phyloP scores from a whole-genome alignment of 2,888 invertebrate genomes.

The Drosophila mercatorum region DNA sequence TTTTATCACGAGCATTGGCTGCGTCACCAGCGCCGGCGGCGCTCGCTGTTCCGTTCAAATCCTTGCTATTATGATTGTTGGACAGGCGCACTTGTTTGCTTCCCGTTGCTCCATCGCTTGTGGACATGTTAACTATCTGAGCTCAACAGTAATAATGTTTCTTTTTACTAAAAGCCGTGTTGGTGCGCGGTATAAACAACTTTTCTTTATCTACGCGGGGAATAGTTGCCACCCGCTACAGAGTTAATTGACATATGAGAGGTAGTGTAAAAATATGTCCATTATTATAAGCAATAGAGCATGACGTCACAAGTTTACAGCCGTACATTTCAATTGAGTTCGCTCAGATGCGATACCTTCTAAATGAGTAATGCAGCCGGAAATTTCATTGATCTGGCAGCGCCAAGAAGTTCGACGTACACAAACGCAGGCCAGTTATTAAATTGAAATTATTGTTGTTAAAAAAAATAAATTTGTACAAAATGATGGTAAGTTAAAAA shows the following conservation, averaged over 20 bases:
- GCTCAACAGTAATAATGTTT: constrained; percentile 9
- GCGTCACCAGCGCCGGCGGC: constrained; percentile 25
- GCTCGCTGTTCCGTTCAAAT: constrained; percentile 49
- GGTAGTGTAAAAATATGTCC: constrained; percentile 15
- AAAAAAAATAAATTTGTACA: constrained; percentile 19
- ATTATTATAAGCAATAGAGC: too few species aligned
- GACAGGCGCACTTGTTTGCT: constrained; percentile 55
- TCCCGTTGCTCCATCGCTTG: constrained; percentile 57
- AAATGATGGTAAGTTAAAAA: constrained; percentile 52
- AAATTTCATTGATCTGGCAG: constrained; percentile 34
- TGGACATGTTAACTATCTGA: constrained; percentile 56
- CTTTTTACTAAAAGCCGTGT: constrained; percentile 7
- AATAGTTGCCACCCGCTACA: constrained; percentile 40
- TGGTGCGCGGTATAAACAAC: constrained; percentile 59
- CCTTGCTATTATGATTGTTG: constrained; percentile 44
- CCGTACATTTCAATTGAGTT: neutral
- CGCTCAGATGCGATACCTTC: neutral
- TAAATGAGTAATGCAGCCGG: neutral
- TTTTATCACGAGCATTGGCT: constrained; percentile 44
- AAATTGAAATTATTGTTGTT: constrained; percentile 39
- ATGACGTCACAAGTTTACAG: constrained; percentile 26
- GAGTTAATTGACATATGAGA: constrained; percentile 7
- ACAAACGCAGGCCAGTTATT: constrained; percentile 39
- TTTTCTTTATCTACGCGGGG: constrained; percentile 39
- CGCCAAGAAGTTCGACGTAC: constrained; percentile 28